Percentiles rank a stretch among this genome's conserved stretches.
Evolutionary conservation across 2,888 invertebrate genomes (phyloP).

Genomic region (Serrognathus titanus): DNA sequence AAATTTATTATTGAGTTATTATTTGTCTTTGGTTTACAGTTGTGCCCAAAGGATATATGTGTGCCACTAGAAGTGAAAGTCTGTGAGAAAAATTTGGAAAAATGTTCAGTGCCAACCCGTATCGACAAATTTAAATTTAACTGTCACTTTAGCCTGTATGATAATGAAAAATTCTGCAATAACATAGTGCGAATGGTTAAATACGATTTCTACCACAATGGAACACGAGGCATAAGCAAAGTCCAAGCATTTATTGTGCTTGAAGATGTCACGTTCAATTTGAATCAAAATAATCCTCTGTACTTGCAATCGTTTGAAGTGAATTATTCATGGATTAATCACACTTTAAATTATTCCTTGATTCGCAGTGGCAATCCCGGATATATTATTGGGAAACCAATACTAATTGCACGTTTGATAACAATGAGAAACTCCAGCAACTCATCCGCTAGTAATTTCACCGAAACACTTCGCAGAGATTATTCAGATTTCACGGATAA

Average conservation of each 20-base stretch:
- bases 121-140: not conserved
- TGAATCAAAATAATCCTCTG: conserved; percentile 10
- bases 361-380: conserved; percentile 73
- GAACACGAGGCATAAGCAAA: conserved; percentile 45
- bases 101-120: conserved; percentile 28
- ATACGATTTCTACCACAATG: conserved; percentile 48
- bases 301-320: conserved; percentile 39
- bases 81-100: conserved; percentile 35
- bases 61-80: conserved; percentile 35
- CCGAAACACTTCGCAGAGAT: conserved; percentile 22
- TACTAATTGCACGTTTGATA: conserved; percentile 50
- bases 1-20: conserved; percentile 1
- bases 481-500: conserved; percentile 31
- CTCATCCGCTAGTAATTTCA: conserved; percentile 10
- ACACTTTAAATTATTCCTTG: conserved; percentile 34
- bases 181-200: conserved; percentile 41
- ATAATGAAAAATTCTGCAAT: conserved; percentile 32
- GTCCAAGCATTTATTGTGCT: conserved; percentile 39
- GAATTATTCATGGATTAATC: conserved; percentile 40
- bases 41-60: conserved; percentile 43
- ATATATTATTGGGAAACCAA: conserved; percentile 63
- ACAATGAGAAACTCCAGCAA: conserved; percentile 14
- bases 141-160: conserved; percentile 22
- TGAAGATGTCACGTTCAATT: conserved; percentile 27
- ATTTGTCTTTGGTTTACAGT: conserved; percentile 32